Percentiles rank a stretch among this genome's conserved stretches.
Evolutionary conservation across 2,797 vertebrate genomes (phyloP).

Genomic region (Eulemur rubriventer): DNA sequence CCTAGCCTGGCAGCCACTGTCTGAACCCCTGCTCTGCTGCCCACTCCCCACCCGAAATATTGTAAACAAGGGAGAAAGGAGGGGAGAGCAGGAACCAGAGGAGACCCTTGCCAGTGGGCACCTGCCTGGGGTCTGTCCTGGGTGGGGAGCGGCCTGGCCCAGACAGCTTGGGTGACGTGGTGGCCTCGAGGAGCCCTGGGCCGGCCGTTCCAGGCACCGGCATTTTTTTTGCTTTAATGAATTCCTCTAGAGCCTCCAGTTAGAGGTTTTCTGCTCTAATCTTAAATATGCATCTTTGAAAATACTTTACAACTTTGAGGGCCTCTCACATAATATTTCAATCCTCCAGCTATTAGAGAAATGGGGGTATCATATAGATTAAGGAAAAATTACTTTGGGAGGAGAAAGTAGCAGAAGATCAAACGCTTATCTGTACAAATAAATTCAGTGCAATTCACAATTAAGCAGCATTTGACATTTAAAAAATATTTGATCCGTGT

Average conservation of each 20-base stretch:
- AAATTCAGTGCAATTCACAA: constrained; percentile 79
- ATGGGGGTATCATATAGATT: constrained; percentile 49
- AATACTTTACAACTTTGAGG: neutral
- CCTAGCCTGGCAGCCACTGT: rapidly evolving
- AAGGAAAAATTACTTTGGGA: constrained; percentile 56
- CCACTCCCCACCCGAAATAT: rapidly evolving
- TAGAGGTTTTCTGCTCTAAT: neutral
- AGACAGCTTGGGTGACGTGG: neutral
- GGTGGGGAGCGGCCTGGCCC: neutral
- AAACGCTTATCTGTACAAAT: constrained; percentile 76
- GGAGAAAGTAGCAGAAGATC: constrained; percentile 74
- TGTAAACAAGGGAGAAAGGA: no score
- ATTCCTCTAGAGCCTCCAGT: no score
- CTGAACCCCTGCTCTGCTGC: neutral
- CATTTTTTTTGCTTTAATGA: neutral
- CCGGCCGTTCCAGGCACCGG: rapidly evolving
- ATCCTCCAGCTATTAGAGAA: constrained; percentile 54
- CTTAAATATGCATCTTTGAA: neutral
- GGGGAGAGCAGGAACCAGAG: rapidly evolving
- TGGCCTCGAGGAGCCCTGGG: neutral
- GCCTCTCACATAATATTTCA: neutral
- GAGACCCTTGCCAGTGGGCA: neutral
- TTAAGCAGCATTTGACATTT: constrained; percentile 84
- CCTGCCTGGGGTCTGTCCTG: neutral
- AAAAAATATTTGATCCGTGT: constrained; percentile 84